Base-by-base conservation (phyloP, 2,113 vertebrate species). In the Synodontis membranacea region DNA sequence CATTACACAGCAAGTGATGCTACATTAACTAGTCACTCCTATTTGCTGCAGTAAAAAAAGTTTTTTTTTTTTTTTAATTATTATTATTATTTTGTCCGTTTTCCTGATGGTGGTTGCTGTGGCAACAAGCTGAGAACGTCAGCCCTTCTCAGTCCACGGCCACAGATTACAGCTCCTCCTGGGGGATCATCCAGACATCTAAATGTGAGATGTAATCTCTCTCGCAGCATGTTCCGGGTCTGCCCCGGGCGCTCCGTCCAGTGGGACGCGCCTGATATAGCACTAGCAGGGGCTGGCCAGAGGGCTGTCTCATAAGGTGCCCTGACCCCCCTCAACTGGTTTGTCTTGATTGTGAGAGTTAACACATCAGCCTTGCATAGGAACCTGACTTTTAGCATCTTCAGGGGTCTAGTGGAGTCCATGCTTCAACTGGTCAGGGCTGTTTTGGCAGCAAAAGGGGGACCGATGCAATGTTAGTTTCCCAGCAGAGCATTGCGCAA, bases 91-190 rank as follows among this genome's bases (percentile, higher is more conserved):
- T 75, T 48, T 52, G 15, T 54, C 25, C 31, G 14, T 56, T 54
- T 56, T 79, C 74, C 46, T 76, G 44, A 4, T 44, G 21, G 23
- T 46, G 70, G 50, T 80, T 80, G 34, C 76, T 80, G 50, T 37
- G 31, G 76, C n/a, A 80, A 56, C 76, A 54, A 39, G 48, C 31
- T 54, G 46, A 76, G 44, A 76, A 48, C 76, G 12, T 79, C 50
- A 79, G 50, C 31, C 78, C 19, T 54, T 56, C 8, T 54, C 19
- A 56, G 50, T 80, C 31, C 34, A 80, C 14, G 52, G 34, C 50
- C 50, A 80, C 34, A 23, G 78, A 37, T 56, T 80, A 37, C 9
- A 37, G 6, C 52, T 37, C 2, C 19, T 79, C 74, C 1, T 31
- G 46, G 46, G 42, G 46, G 46, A 76, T 50, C 46, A 50, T 5